These are phyloP conservation scores for Darevskia mixta DNA, from an alignment of 2,797 vertebrate species.

Conservation along the genomic window DNA sequence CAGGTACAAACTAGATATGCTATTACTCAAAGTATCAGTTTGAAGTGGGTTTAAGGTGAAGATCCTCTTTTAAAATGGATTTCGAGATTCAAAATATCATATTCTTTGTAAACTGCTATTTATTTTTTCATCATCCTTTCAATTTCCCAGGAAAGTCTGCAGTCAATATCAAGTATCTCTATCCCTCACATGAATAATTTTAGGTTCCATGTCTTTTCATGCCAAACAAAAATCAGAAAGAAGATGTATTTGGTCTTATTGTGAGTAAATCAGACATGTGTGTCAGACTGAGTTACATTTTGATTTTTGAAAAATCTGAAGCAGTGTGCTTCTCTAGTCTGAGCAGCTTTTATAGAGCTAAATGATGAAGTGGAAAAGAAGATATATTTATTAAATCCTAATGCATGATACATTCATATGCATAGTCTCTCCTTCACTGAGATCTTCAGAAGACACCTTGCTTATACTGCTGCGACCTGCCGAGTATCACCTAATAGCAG, in stretches of 20 bases:
- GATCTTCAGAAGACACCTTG: background rate
- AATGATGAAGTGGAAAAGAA: background rate
- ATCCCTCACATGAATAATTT: conserved; percentile 51
- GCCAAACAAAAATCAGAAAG: conserved; percentile 60
- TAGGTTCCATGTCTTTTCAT: conserved; percentile 36
- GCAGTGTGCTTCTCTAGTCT: background rate
- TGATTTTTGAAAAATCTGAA: conserved; percentile 40
- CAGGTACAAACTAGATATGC: conserved; percentile 10
- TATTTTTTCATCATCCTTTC: conserved; percentile 57
- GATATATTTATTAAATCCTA: background rate
- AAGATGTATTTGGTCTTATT: conserved; percentile 33
- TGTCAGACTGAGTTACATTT: conserved; percentile 27
- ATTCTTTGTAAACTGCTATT: conserved; percentile 49
- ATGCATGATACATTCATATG: background rate
- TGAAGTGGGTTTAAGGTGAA: conserved; percentile 56
- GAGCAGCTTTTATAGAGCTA: background rate
- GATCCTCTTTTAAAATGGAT: conserved; percentile 54
- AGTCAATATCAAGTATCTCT: conserved; percentile 57
- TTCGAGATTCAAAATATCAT: conserved; percentile 49
- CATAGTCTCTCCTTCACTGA: background rate
- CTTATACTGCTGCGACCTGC: background rate
- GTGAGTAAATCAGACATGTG: conserved; percentile 42
- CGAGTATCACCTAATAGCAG: background rate
- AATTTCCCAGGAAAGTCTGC: conserved; percentile 46
- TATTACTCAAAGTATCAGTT: conserved; percentile 30